phyloP scores from a whole-genome alignment of 2,113 vertebrate species.

The Entosphenus tridentatus region DNA sequence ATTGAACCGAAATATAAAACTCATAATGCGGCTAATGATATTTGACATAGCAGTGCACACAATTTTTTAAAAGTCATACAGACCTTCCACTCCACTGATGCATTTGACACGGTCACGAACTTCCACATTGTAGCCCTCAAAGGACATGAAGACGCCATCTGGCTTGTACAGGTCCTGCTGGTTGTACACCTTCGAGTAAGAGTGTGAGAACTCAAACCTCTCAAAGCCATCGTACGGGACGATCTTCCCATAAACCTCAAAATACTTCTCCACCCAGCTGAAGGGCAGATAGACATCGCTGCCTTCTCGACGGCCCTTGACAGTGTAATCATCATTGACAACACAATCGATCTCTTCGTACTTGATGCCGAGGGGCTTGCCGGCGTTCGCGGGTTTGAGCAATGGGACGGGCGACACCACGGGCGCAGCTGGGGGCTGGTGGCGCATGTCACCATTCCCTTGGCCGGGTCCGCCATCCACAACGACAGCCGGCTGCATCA shows the following conservation, averaged over 20 bases:
- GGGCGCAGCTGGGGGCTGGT: no score
- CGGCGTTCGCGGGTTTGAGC: constrained; percentile 9
- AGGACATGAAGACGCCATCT: constrained; percentile 91
- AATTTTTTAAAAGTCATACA: constrained; percentile 11
- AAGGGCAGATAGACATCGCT: constrained; percentile 71
- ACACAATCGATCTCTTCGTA: constrained; percentile 91
- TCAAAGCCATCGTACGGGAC: constrained; percentile 62
- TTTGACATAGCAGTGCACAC: neutral
- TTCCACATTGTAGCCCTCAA: constrained; percentile 95
- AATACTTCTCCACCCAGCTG: constrained; percentile 82
- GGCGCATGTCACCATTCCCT: no score
- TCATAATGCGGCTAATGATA: no score
- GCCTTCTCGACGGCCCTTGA: constrained; percentile 60
- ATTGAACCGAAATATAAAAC: no score
- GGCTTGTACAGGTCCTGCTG: constrained; percentile 75
- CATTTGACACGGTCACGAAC: constrained; percentile 89
- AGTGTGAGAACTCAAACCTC: constrained; percentile 90
- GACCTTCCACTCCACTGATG: constrained; percentile 89
- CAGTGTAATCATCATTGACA: constrained; percentile 66
- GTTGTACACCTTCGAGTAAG: constrained; percentile 80
- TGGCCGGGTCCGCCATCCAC: no score
- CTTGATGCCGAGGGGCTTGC: constrained; percentile 24
- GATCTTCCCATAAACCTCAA: constrained; percentile 77
- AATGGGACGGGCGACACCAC: no score
- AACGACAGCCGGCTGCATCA: no score